These are phyloP conservation scores for Macrobrachium rosenbergii DNA, from an alignment of 1,140 invertebrate genomes.

Conservation along the genomic window DNA sequence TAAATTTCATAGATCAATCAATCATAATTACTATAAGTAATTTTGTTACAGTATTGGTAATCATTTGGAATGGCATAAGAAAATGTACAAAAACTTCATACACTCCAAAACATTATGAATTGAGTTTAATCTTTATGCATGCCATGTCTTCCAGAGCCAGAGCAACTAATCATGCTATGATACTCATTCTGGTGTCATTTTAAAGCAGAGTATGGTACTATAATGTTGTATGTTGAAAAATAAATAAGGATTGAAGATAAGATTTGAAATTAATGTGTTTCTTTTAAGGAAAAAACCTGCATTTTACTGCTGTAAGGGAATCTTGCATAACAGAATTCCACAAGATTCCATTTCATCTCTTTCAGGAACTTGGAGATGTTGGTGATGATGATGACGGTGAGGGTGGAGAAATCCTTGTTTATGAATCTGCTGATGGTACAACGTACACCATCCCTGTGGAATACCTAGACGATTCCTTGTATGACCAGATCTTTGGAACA, in stretches of 20 bases:
- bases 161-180: no score
- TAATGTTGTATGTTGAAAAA: no score
- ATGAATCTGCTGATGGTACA: constrained; percentile 55
- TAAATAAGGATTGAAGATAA: no score
- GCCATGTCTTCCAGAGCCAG: background rate
- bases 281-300: no score
- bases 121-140: background rate
- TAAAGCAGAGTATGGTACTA: no score
- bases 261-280: no score
- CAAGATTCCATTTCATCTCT: background rate
- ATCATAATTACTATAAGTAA: no score
- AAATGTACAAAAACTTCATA: no score
- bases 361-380: constrained; percentile 29
- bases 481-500: constrained; percentile 67
- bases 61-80: no score
- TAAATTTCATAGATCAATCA: no score
- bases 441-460: constrained; percentile 66
- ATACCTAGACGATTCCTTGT: constrained; percentile 68
- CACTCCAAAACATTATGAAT: background rate
- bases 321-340: background rate
- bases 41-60: no score
- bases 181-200: no score
- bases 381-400: constrained; percentile 62
- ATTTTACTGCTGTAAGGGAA: background rate
- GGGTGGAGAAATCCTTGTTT: constrained; percentile 57